Conservation (phyloP, 1,140 invertebrate species). For the Drosophila subobscura region DNA sequence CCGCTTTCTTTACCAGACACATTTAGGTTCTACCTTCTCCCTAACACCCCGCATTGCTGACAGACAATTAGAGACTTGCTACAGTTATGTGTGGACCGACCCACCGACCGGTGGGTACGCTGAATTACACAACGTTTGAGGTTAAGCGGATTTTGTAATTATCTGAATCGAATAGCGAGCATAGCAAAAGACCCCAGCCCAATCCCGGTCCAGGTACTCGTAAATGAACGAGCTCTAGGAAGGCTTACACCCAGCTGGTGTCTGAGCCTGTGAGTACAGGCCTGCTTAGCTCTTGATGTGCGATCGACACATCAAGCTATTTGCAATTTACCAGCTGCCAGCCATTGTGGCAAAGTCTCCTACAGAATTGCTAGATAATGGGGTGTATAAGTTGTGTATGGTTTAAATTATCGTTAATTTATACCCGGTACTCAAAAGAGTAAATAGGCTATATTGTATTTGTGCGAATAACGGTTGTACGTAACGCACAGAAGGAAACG, state of each 20-base stretch:
- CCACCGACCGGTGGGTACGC: constrained; percentile 52
- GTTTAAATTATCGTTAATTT: too few relatives aligned
- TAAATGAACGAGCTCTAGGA: constrained; percentile 31
- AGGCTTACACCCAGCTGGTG: constrained; percentile 33
- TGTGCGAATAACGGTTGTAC: too few relatives aligned
- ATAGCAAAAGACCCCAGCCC: not conserved
- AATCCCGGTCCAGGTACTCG: constrained; percentile 7
- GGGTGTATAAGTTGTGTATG: not conserved
- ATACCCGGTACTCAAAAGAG: too few relatives aligned
- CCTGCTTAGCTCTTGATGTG: constrained; percentile 32
- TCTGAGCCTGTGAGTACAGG: constrained; percentile 27
- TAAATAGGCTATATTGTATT: too few relatives aligned
- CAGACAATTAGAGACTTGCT: constrained; percentile 67
- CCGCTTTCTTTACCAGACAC: constrained; percentile 45
- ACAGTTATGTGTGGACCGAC: constrained; percentile 24
- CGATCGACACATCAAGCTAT: constrained; percentile 30
- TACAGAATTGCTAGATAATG: not conserved
- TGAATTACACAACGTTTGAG: constrained; percentile 82
- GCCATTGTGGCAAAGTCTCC: constrained; percentile 1
- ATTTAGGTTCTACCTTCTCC: constrained; percentile 41
- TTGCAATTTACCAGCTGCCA: constrained; percentile 10
- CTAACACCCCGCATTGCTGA: not conserved
- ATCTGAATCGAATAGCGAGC: constrained; percentile 62
- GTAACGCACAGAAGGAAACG: too few relatives aligned
- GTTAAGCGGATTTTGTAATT: constrained; percentile 81